Evolutionary conservation across 1,140 invertebrate genomes (phyloP).

Genomic region (Helicorthomorpha holstii): DNA sequence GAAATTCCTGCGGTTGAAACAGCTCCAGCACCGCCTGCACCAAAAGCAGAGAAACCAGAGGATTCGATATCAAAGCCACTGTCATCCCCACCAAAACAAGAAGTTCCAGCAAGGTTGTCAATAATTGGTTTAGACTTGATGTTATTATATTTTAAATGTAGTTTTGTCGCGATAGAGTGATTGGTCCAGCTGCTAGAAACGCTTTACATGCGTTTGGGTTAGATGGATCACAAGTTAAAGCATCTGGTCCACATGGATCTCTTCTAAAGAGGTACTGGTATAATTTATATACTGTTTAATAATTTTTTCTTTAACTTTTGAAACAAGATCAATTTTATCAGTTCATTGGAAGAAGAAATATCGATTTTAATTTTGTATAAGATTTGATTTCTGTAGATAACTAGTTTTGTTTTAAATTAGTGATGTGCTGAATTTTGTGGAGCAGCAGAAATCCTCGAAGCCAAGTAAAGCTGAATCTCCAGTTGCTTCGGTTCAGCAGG

Average conservation of each 20-base stretch:
- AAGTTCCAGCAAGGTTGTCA: neutral
- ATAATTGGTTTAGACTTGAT: neutral
- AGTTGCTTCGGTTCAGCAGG: too few relatives aligned
- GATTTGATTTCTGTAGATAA: too few relatives aligned
- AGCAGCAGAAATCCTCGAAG: too few relatives aligned
- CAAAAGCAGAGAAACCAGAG: neutral
- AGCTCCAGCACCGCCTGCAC: neutral
- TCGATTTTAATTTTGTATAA: too few relatives aligned
- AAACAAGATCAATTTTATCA: too few relatives aligned
- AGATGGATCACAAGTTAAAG: constrained; percentile 28
- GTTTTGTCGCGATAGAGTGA: too few relatives aligned
- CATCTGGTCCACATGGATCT: constrained; percentile 37
- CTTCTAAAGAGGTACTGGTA: constrained; percentile 34
- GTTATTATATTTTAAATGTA: neutral
- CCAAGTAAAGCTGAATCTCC: too few relatives aligned
- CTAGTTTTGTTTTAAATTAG: too few relatives aligned
- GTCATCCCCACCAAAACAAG: neutral
- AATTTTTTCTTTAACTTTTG: too few relatives aligned
- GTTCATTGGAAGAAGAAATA: too few relatives aligned
- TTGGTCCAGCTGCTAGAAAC: constrained; percentile 42
- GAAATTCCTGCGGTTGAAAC: constrained; percentile 17
- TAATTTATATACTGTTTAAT: too few relatives aligned
- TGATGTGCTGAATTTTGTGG: too few relatives aligned
- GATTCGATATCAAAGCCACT: neutral
- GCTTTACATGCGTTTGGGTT: constrained; percentile 41